A percentile compares a stretch with the other conserved stretches of the same genome.
These are phyloP conservation scores for Hoplodrina ambigua DNA, from an alignment of 2,888 invertebrate genomes.

Conservation along the genomic window DNA sequence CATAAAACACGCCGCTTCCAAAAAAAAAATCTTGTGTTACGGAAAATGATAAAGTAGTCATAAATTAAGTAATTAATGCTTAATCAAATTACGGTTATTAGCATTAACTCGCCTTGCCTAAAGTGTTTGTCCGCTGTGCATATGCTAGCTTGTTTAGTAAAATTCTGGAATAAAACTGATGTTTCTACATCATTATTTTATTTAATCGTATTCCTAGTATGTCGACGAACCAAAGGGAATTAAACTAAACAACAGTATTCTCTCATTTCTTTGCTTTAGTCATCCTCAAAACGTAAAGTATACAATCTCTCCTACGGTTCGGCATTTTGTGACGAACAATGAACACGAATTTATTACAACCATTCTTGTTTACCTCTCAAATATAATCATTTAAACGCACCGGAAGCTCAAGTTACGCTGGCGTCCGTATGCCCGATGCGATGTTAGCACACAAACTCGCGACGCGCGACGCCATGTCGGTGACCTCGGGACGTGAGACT, in stretches of 20 bases:
- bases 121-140: no score
- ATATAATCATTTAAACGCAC: neutral
- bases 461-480: constrained; percentile 72
- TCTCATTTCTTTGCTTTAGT: neutral
- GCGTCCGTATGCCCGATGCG: constrained; percentile 47
- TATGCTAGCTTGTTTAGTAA: no score
- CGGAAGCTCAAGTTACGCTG: constrained; percentile 64
- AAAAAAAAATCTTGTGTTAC: no score
- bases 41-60: no score
- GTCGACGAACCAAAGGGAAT: no score
- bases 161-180: no score
- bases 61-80: no score
- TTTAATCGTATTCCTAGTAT: no score
- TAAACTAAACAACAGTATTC: no score
- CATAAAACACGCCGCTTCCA: neutral
- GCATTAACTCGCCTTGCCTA: no score
- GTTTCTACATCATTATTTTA: no score
- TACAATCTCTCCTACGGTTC: constrained; percentile 56
- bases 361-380: constrained; percentile 34
- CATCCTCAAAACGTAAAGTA: constrained; percentile 42
- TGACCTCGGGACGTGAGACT: constrained; percentile 72
- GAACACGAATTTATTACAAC: constrained; percentile 34
- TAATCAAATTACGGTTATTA: no score
- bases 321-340: constrained; percentile 54
- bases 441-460: constrained; percentile 48